Base-by-base conservation (phyloP, 2,888 invertebrate genomes). In the Lysandra bellargus region DNA sequence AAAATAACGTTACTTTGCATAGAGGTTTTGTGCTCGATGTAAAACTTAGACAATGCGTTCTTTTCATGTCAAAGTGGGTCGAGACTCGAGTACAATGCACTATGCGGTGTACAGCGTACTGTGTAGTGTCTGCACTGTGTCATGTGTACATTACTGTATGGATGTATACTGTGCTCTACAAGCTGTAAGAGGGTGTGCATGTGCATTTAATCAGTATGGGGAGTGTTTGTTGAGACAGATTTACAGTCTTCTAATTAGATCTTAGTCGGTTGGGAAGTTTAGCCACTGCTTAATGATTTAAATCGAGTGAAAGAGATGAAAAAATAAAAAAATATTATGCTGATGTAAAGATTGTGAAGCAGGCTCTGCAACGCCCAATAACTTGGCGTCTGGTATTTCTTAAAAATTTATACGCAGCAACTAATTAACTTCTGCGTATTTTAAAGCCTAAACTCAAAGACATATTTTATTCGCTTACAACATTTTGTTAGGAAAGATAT, bases 31-130 rank as follows among this genome's bases (percentile, higher is more conserved):
- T 69, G 17, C 69, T 69, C 69, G 69, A 69, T 33, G 33, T 37
- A 17, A 69, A 69, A 23, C 33, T 37, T 33, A 69, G 69, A 69
- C 69, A 69, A 69, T 69, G 69, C 33, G 69, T 69, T 69, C 69
- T 69, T 69, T 69, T 80, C 80, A 78, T 57, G 61, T 57, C 57
- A 57, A 82, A 81, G 69, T 82, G 80, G 82, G 81, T 83, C 82
- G 81, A 81, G 80, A 81, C 80, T 83, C 81, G 81, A 80, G 80
- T 74, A 33, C 79, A 76, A 69, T 77, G 79, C 77, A 78, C 81
- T 78, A 81, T 79, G 79, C 69, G 69, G 77, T 14, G 57, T 53
- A 40, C 14, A 40, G 60, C 12, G 69, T 69, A 69, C 69, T 37
- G 23, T 12, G 9, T 64, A 30, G 64, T 23, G 30, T 23, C 9